A percentile compares a stretch with the other conserved stretches of the same genome.
These are phyloP conservation scores for Thunnus thynnus DNA, from an alignment of 2,113 vertebrate genomes.

Conservation along the genomic window DNA sequence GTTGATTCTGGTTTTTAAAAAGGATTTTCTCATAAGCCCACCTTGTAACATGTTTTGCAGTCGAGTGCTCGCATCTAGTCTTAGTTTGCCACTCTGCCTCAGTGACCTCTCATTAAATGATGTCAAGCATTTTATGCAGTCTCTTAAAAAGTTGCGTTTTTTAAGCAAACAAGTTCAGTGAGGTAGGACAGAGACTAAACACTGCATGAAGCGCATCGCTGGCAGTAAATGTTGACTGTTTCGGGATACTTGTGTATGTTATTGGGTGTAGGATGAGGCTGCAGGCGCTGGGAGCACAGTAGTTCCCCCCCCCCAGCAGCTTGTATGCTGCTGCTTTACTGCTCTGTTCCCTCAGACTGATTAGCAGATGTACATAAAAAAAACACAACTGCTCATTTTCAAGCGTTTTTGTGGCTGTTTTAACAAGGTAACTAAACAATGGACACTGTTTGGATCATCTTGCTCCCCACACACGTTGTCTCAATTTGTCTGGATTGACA, in stretches of 20 bases:
- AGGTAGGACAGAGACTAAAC: constrained; percentile 29
- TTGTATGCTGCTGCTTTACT: constrained; percentile 56
- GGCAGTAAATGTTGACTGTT: constrained; percentile 35
- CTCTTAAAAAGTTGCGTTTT: constrained; percentile 55
- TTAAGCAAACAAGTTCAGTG: constrained; percentile 48
- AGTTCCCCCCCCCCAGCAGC: constrained; percentile 14
- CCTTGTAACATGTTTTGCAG: neutral
- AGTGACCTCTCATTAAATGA: constrained; percentile 60
- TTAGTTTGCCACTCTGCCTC: constrained; percentile 39
- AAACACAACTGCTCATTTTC: constrained; percentile 61
- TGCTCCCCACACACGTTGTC: constrained; percentile 49
- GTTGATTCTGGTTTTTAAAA: constrained; percentile 23
- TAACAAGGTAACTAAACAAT: constrained; percentile 63
- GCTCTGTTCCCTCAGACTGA: constrained; percentile 56
- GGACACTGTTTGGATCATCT: constrained; percentile 51
- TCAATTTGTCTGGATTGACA: constrained; percentile 59
- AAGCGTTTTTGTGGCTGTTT: constrained; percentile 68
- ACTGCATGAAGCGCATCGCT: neutral
- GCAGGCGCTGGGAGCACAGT: constrained; percentile 13
- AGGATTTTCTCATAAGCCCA: neutral
- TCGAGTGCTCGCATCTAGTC: constrained; percentile 1
- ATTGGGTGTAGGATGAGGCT: constrained; percentile 28
- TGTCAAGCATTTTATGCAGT: constrained; percentile 62
- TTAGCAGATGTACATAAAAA: constrained; percentile 74
- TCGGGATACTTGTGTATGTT: constrained; percentile 48